Conservation (phyloP, 2,113 vertebrate genomes). For the Chloropsis cyanopogon region DNA sequence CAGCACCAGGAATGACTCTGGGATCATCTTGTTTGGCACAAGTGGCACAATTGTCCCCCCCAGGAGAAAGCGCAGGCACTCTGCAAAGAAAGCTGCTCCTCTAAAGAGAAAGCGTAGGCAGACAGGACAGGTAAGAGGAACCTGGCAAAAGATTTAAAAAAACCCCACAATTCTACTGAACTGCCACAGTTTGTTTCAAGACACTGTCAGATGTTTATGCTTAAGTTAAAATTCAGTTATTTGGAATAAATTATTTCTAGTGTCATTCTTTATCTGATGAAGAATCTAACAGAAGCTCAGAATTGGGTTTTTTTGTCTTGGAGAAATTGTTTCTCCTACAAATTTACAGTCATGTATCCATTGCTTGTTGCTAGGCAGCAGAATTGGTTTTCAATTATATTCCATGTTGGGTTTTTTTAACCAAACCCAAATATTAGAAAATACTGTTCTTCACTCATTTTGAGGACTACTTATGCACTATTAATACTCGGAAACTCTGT, state of each 20-base stretch:
- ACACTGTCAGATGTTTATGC: not conserved
- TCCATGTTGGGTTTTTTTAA: not conserved
- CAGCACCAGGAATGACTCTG: constrained; percentile 89
- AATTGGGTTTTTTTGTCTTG: not conserved
- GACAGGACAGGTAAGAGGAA: constrained; percentile 67
- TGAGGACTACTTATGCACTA: not conserved
- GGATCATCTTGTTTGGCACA: constrained; percentile 87
- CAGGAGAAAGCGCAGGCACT: constrained; percentile 83
- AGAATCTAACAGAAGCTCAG: not conserved
- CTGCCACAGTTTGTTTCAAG: not conserved
- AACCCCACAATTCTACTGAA: not conserved
- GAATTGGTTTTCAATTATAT: not conserved
- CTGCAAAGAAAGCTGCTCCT: constrained; percentile 57
- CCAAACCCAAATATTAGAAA: not conserved
- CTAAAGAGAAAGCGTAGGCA: constrained; percentile 85
- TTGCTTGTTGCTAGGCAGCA: not conserved
- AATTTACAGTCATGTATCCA: not conserved
- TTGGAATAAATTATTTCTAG: not conserved
- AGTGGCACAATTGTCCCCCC: constrained; percentile 66
- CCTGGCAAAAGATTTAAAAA: not conserved
- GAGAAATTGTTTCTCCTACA: not conserved
- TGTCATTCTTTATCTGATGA: not conserved
- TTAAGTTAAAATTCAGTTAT: not conserved
- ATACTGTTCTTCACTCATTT: not conserved
- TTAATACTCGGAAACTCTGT: not conserved